Evolutionary conservation across 2,888 invertebrate genomes (phyloP).

Genomic region (Standfussiana lucernea): DNA sequence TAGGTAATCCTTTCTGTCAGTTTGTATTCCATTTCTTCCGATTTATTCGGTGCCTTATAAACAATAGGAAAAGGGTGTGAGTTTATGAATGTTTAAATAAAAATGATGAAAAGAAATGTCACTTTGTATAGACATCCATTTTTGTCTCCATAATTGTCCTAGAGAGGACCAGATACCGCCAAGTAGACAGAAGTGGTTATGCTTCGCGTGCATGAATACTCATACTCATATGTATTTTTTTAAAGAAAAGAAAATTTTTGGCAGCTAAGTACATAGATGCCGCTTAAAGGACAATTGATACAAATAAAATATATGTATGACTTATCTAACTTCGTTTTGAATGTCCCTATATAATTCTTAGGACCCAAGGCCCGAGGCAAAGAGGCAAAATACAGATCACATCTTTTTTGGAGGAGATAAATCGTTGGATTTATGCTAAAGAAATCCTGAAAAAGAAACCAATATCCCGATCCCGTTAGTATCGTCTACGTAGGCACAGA

Average conservation of each 20-base stretch:
- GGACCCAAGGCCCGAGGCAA: constrained; percentile 8
- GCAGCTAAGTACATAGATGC: not conserved
- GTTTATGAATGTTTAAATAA: not conserved
- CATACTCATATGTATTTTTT: not conserved
- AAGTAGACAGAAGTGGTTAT: not conserved
- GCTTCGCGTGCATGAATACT: too few species aligned
- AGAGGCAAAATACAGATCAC: constrained; percentile 15
- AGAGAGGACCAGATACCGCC: not conserved
- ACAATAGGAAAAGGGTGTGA: not conserved
- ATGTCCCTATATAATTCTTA: constrained; percentile 25
- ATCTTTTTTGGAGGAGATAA: constrained; percentile 32
- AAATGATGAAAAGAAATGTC: not conserved
- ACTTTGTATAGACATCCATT: not conserved
- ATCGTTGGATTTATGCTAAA: constrained; percentile 26
- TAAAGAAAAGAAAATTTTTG: not conserved
- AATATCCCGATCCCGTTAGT: constrained; percentile 21
- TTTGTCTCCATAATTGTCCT: not conserved
- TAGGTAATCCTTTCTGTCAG: too few species aligned
- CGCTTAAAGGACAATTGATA: not conserved
- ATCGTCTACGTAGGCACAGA: constrained; percentile 20
- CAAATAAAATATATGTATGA: constrained; percentile 8
- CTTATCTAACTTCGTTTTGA: constrained; percentile 1
- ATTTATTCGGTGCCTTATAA: not conserved
- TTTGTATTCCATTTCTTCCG: too few species aligned
- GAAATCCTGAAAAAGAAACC: constrained; percentile 39